Percentiles rank a stretch among this genome's conserved stretches.
Evolutionary conservation across 2,797 vertebrate genomes (phyloP).

Genomic region (Acanthopagrus latus): DNA sequence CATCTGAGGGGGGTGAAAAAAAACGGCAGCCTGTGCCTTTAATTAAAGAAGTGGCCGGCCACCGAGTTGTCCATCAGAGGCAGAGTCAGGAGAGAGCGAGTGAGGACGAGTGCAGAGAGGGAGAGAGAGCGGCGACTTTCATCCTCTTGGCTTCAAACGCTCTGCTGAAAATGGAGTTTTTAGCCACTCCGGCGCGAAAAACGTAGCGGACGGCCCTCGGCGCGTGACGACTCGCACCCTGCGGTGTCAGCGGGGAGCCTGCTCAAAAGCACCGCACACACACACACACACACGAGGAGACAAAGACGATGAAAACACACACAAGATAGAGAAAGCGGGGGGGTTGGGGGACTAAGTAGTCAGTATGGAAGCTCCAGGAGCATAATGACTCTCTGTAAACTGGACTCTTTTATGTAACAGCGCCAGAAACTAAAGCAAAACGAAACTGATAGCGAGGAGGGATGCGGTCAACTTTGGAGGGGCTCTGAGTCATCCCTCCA

Average conservation of each 20-base stretch:
- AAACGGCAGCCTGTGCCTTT: conserved; percentile 61
- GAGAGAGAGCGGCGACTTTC: conserved; percentile 61
- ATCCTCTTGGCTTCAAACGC: conserved; percentile 79
- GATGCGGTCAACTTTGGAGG: conserved; percentile 56
- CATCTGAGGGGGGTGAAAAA: conserved; percentile 38
- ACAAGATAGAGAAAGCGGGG: conserved; percentile 12
- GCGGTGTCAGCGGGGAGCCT: conserved; percentile 65
- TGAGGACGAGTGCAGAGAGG: conserved; percentile 22
- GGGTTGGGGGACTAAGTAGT: conserved; percentile 53
- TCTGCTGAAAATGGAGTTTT: conserved; percentile 74
- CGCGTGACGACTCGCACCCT: conserved; percentile 68
- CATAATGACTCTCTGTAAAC: conserved; percentile 66
- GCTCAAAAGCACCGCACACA: conserved; percentile 56
- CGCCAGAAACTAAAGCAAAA: conserved; percentile 47
- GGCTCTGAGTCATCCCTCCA: conserved; percentile 61
- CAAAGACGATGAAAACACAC: conserved; percentile 25
- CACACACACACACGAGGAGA: conserved; percentile 32
- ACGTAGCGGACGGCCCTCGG: conserved; percentile 61
- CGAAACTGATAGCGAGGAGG: conserved; percentile 16
- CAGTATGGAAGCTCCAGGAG: conserved; percentile 61
- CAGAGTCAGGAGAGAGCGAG: conserved; percentile 42
- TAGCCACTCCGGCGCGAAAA: conserved; percentile 50
- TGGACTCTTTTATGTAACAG: conserved; percentile 66
- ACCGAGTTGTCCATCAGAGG: conserved; percentile 72
- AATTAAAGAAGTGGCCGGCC: conserved; percentile 71